Conservation (phyloP, 2,888 invertebrate genomes). For the Parelbella ahira region DNA sequence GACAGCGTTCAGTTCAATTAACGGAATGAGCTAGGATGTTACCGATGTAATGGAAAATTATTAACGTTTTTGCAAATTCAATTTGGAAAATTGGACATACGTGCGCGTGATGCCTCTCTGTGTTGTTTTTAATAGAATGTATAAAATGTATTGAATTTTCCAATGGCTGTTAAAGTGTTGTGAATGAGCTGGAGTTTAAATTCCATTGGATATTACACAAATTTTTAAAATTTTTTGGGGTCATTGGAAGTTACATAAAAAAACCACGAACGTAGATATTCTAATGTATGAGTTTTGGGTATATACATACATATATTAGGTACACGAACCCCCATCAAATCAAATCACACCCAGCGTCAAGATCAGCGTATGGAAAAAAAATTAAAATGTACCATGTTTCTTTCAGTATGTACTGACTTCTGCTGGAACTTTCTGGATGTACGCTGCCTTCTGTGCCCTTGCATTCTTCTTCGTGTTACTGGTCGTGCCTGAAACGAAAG, state of each 20-base stretch:
- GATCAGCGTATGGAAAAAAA: too few species aligned
- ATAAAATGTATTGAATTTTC: conserved; percentile 1
- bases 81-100: conserved; percentile 12
- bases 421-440: conserved; percentile 80
- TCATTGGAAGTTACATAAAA: too few species aligned
- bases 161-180: not conserved
- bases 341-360: too few species aligned
- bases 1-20: conserved; percentile 7
- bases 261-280: too few species aligned
- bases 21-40: conserved; percentile 3
- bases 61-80: conserved; percentile 21
- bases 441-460: conserved; percentile 68
- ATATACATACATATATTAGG: too few species aligned
- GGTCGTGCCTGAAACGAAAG: conserved; percentile 84
- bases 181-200: not conserved
- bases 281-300: too few species aligned
- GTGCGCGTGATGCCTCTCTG: not conserved
- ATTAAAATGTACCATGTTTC: not conserved
- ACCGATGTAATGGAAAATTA: conserved; percentile 11
- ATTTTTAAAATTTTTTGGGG: too few species aligned
- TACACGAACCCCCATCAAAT: too few species aligned
- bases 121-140: conserved; percentile 6
- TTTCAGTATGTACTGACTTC: conserved; percentile 63
- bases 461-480: conserved; percentile 77
- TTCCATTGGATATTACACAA: conserved; percentile 1